phyloP scores from a whole-genome alignment of 2,888 invertebrate species.

The Prosapia bicincta region DNA sequence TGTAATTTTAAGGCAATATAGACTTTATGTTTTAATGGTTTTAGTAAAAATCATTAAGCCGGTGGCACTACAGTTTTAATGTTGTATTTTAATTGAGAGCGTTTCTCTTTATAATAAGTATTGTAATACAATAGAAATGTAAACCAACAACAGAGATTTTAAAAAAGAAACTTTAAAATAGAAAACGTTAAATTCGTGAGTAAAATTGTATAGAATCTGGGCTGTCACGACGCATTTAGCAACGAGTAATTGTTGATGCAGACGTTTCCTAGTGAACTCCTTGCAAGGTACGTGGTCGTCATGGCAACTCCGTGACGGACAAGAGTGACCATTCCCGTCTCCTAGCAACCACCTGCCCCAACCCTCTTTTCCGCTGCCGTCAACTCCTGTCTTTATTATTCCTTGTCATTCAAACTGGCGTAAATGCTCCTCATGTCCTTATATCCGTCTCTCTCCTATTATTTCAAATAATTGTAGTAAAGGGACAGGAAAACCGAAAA shows the following conservation, averaged over 20 bases:
- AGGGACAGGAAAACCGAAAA: too few species aligned
- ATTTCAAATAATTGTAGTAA: neutral
- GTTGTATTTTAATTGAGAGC: too few species aligned
- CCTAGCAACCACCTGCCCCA: slow-evolving; percentile 18
- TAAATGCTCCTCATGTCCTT: neutral
- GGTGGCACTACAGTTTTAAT: too few species aligned
- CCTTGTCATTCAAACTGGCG: slow-evolving; percentile 9
- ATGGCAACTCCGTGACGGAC: slow-evolving; percentile 20
- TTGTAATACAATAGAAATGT: too few species aligned
- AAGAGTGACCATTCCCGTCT: slow-evolving; percentile 25
- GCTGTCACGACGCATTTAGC: neutral
- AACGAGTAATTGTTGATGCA: neutral
- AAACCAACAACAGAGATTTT: too few species aligned
- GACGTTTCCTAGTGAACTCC: neutral
- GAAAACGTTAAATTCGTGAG: too few species aligned
- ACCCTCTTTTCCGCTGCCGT: neutral
- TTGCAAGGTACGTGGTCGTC: slow-evolving; percentile 23
- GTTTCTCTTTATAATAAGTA: too few species aligned
- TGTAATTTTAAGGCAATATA: too few species aligned
- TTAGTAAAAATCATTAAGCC: too few species aligned
- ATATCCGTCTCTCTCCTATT: neutral
- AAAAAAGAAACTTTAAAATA: too few species aligned
- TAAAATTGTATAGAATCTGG: too few species aligned
- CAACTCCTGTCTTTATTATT: slow-evolving; percentile 22
- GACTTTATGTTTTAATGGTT: too few species aligned